phyloP scores from a whole-genome alignment of 2,888 invertebrate species.

The Chrysina gloriosa region DNA sequence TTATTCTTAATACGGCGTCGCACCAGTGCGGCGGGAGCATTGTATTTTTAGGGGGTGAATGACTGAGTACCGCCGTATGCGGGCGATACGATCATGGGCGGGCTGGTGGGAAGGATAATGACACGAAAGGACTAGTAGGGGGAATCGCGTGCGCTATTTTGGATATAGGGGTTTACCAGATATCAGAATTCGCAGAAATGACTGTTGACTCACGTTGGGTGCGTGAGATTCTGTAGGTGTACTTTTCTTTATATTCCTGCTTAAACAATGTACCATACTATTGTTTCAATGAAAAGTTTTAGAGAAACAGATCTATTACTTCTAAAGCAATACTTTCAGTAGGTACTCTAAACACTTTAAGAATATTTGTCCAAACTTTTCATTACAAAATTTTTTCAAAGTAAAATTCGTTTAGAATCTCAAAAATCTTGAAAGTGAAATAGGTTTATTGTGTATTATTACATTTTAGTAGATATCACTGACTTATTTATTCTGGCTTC shows the following conservation, averaged over 20 bases:
- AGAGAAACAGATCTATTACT: too few relatives aligned
- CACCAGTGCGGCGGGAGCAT: constrained; percentile 28
- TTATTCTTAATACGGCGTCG: constrained; percentile 11
- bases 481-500: too few relatives aligned
- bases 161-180: constrained; percentile 29
- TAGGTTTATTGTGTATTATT: too few relatives aligned
- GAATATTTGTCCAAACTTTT: too few relatives aligned
- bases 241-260: not conserved
- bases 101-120: constrained; percentile 36
- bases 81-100: constrained; percentile 40
- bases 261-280: too few relatives aligned
- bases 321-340: too few relatives aligned
- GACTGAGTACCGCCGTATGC: constrained; percentile 33
- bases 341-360: too few relatives aligned
- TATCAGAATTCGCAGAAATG: constrained; percentile 33
- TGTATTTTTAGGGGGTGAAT: constrained; percentile 37
- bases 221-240: constrained; percentile 2
- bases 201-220: constrained; percentile 24
- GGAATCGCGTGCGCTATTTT: constrained; percentile 41
- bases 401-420: too few relatives aligned
- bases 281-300: too few relatives aligned
- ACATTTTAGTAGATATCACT: too few relatives aligned
- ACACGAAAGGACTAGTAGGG: constrained; percentile 39
- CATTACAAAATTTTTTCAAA: too few relatives aligned
- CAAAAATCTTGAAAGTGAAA: too few relatives aligned